A percentile compares a stretch with the other conserved stretches of the same genome.
Conservation (phyloP, 2,888 invertebrate genomes). For the Tetragonula carbonaria region DNA sequence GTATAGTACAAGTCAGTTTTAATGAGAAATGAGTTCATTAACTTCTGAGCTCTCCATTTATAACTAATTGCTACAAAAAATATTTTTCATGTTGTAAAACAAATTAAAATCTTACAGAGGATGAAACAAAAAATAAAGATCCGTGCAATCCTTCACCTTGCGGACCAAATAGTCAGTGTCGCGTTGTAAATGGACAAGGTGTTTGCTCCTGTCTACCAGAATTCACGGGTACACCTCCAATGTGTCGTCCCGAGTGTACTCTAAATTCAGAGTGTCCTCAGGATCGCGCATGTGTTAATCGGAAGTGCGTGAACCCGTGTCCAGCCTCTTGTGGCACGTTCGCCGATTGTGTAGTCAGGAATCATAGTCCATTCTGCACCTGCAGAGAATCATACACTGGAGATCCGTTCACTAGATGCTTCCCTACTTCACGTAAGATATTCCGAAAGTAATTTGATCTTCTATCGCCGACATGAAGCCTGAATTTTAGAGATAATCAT, state of each 20-base stretch:
- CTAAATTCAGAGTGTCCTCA: constrained; percentile 91
- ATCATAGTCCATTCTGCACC: constrained; percentile 94
- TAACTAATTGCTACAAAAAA: too few relatives aligned
- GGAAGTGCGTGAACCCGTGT: constrained; percentile 92
- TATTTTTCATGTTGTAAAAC: neutral
- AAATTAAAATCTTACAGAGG: constrained; percentile 75
- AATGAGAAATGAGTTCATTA: too few relatives aligned
- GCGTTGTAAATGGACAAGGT: constrained; percentile 87
- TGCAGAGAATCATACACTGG: constrained; percentile 90
- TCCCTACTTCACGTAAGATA: constrained; percentile 44
- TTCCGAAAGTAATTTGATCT: neutral
- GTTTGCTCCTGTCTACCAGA: constrained; percentile 89
- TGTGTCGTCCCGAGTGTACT: constrained; percentile 92
- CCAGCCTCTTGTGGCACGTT: constrained; percentile 91
- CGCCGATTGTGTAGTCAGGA: constrained; percentile 91
- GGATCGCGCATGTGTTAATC: constrained; percentile 89
- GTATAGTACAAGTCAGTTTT: too few relatives aligned
- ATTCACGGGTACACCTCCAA: constrained; percentile 87
- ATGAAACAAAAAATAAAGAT: constrained; percentile 86
- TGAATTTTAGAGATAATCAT: too few relatives aligned
- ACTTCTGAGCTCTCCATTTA: too few relatives aligned
- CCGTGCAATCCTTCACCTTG: constrained; percentile 90
- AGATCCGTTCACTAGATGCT: constrained; percentile 91
- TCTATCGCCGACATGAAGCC: too few relatives aligned
- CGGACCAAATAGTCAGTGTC: constrained; percentile 88